A percentile compares a stretch with the other conserved stretches of the same genome.
Conservation (phyloP, 2,797 vertebrate genomes). For the Myiotriccus ornatus region DNA sequence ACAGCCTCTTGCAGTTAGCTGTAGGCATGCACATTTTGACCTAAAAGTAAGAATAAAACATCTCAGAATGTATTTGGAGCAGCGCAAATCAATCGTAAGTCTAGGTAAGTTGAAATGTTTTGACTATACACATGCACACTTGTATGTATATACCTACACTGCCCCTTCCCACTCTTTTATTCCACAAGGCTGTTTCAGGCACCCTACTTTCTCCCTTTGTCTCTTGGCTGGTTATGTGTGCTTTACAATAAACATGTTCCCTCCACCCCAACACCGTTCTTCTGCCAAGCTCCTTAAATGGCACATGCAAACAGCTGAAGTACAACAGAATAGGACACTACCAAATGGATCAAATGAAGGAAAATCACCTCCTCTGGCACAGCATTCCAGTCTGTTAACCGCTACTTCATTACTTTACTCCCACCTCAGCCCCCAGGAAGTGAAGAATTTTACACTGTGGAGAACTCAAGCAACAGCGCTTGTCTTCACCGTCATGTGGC, state of each 20-base stretch:
- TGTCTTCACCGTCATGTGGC: neutral
- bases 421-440: neutral
- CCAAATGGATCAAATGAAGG: neutral
- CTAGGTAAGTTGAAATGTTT: neutral
- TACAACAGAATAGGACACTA: neutral
- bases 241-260: neutral
- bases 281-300: neutral
- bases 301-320: neutral
- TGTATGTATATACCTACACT: neutral
- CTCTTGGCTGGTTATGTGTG: neutral
- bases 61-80: neutral
- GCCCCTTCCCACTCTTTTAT: neutral
- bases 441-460: neutral
- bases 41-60: constrained; percentile 57
- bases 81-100: neutral
- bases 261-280: neutral
- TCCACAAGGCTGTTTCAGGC: neutral
- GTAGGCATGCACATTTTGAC: constrained; percentile 81
- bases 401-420: neutral
- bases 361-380: neutral
- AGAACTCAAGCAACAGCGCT: neutral
- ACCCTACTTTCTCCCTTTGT: neutral
- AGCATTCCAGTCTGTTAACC: neutral
- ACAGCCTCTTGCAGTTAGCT: constrained; percentile 73
- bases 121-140: neutral